These are phyloP conservation scores for Chrysopa pallens DNA, from an alignment of 1,140 invertebrate genomes.

Conservation along the genomic window DNA sequence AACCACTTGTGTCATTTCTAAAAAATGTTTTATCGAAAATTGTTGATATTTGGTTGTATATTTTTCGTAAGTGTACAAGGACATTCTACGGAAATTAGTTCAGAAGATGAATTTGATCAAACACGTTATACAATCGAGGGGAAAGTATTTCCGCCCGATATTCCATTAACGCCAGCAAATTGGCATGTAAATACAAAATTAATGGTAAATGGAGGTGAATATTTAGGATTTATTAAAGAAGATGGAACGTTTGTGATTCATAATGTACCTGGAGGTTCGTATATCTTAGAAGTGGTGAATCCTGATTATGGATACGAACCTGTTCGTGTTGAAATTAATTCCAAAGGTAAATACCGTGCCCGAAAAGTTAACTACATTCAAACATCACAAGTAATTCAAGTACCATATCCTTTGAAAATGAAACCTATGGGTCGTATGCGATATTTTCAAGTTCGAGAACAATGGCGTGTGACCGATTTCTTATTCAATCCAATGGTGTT, in stretches of 20 bases:
- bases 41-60: no score
- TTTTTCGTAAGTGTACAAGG: no score
- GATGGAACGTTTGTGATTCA: conserved; percentile 87
- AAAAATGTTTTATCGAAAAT: no score
- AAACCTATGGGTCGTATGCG: conserved; percentile 61
- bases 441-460: conserved; percentile 88
- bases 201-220: conserved; percentile 74
- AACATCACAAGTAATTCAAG: conserved; percentile 67
- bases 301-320: conserved; percentile 85
- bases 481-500: conserved; percentile 94
- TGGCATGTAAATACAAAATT: conserved; percentile 67
- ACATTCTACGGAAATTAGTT: conserved; percentile 12
- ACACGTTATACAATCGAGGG: conserved; percentile 60
- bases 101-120: conserved; percentile 34
- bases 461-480: conserved; percentile 89
- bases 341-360: conserved; percentile 89
- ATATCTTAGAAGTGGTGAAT: conserved; percentile 83
- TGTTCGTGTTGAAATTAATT: conserved; percentile 85
- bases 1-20: no score
- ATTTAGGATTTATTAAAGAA: conserved; percentile 70
- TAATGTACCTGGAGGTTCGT: conserved; percentile 85
- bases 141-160: conserved; percentile 53
- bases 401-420: conserved; percentile 82
- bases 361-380: conserved; percentile 91
- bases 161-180: conserved; percentile 24